These are phyloP conservation scores for Hassar affinis DNA, from an alignment of 2,113 vertebrate species.

Conservation along the genomic window DNA sequence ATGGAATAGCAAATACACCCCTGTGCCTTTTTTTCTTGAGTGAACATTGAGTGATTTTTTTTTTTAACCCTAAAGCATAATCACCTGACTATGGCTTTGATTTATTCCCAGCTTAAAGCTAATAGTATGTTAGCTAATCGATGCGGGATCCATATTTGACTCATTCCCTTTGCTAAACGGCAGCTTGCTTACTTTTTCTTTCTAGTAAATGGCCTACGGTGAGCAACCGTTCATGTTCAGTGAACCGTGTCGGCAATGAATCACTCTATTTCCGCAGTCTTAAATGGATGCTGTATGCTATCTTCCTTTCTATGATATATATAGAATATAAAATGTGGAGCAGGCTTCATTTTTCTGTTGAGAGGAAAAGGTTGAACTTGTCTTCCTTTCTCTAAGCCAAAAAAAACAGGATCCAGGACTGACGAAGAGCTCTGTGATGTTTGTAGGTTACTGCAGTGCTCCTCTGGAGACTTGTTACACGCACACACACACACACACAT, in stretches of 20 bases:
- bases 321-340: slow-evolving; percentile 32
- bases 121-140: slow-evolving; percentile 25
- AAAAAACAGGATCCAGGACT: slow-evolving; percentile 1
- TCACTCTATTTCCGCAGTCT: slow-evolving; percentile 19
- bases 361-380: slow-evolving; percentile 22
- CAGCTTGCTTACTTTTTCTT: background rate
- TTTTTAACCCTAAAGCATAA: background rate
- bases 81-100: background rate
- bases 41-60: background rate
- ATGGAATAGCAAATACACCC: background rate
- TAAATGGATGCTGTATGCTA: slow-evolving; percentile 21
- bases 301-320: slow-evolving; percentile 16
- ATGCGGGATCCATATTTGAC: background rate
- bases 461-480: too few relatives aligned
- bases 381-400: slow-evolving; percentile 13
- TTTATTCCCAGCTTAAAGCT: slow-evolving; percentile 7
- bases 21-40: background rate
- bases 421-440: background rate
- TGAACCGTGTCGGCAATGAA: slow-evolving; percentile 27
- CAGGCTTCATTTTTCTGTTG: slow-evolving; percentile 41
- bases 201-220: slow-evolving; percentile 17
- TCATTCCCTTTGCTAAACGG: background rate
- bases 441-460: background rate
- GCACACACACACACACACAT: slow-evolving; percentile 16
- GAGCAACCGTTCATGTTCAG: slow-evolving; percentile 11